Conservation (phyloP, 2,888 invertebrate genomes). For the Hofmannophila pseudospretella region DNA sequence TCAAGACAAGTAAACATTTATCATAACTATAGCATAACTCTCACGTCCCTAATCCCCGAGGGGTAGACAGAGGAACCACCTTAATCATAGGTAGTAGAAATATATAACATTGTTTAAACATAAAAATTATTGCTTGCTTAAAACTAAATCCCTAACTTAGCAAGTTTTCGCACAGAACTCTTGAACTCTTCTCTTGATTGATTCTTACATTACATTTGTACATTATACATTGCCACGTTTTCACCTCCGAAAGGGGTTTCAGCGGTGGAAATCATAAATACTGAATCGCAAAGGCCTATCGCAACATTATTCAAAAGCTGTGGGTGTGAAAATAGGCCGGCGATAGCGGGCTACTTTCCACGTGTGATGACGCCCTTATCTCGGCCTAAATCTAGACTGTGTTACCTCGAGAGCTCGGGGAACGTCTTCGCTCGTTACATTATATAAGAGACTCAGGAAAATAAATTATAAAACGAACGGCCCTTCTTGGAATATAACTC, state of each 20-base stretch:
- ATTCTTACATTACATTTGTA: no score
- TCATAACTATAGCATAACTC: no score
- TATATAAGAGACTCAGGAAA: background rate
- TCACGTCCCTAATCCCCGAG: no score
- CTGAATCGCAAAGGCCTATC: slow-evolving; percentile 39
- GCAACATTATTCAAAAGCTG: slow-evolving; percentile 53
- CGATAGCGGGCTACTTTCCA: slow-evolving; percentile 45
- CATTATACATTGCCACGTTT: no score
- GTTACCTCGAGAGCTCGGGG: slow-evolving; percentile 25
- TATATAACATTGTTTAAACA: no score
- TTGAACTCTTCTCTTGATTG: no score
- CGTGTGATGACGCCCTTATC: slow-evolving; percentile 66
- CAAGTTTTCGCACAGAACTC: no score
- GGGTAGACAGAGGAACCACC: no score
- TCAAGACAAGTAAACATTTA: no score
- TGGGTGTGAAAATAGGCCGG: slow-evolving; percentile 63
- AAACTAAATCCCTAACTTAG: no score
- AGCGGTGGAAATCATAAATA: slow-evolving; percentile 14
- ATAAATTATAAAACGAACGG: background rate
- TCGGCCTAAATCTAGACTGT: slow-evolving; percentile 59
- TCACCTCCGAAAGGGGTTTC: slow-evolving; percentile 2
- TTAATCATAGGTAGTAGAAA: no score
- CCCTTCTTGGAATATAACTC: background rate
- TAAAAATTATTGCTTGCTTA: no score
- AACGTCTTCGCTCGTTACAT: slow-evolving; percentile 16